A percentile compares a stretch with the other conserved stretches of the same genome.
Conservation (phyloP, 2,113 vertebrate genomes). For the Eira barbara region DNA sequence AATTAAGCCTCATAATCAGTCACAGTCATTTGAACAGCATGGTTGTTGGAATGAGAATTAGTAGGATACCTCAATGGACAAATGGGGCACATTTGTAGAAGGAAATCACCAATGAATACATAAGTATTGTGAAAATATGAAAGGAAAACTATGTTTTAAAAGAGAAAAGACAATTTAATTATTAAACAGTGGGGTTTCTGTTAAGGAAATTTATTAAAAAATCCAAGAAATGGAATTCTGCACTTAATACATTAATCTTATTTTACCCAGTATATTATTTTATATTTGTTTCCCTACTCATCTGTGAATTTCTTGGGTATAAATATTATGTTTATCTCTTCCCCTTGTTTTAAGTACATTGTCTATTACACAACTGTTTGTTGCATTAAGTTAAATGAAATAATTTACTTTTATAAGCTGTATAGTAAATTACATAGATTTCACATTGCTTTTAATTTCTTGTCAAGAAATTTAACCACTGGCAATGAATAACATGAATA, state of each 20-base stretch:
- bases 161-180: conserved; percentile 22
- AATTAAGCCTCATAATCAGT: conserved; percentile 71
- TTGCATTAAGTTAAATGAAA: conserved; percentile 15
- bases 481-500: too few species aligned
- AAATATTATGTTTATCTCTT: conserved; percentile 18
- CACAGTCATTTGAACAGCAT: conserved; percentile 74
- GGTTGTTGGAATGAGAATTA: conserved; percentile 66
- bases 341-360: not conserved
- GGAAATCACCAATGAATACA: conserved; percentile 5
- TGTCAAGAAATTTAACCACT: too few species aligned
- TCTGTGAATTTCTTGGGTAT: not conserved
- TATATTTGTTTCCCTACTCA: not conserved
- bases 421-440: not conserved
- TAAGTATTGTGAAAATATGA: conserved; percentile 55
- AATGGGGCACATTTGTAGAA: conserved; percentile 48
- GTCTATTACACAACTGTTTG: not conserved
- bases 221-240: not conserved
- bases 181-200: not conserved
- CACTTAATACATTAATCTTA: not conserved
- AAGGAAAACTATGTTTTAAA: conserved; percentile 39
- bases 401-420: not conserved
- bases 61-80: conserved; percentile 38
- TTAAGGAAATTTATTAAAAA: conserved; percentile 37
- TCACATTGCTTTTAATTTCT: not conserved
- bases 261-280: not conserved